phyloP scores from a whole-genome alignment of 2,797 vertebrate species.

The Dallia pectoralis region DNA sequence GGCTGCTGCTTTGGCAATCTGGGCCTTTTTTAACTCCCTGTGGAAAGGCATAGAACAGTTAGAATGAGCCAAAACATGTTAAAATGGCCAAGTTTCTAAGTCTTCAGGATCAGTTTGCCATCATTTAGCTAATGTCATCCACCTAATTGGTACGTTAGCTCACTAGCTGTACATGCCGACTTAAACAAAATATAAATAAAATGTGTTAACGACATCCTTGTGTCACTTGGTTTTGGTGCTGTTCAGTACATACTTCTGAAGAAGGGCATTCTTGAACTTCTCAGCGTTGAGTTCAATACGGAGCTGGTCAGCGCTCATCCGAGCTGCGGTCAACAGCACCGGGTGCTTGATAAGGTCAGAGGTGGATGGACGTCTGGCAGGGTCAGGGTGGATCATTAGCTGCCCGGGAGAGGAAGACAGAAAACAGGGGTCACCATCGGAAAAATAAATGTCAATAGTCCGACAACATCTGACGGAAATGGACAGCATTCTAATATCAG shows the following conservation, averaged over 20 bases:
- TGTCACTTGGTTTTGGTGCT: not conserved
- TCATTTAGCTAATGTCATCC: not conserved
- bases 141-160: not conserved
- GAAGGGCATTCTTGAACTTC: conserved; percentile 95
- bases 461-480: not conserved
- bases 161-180: not conserved
- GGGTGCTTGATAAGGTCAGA: conserved; percentile 87
- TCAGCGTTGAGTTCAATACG: conserved; percentile 94
- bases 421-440: conserved; percentile 20
- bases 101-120: not conserved
- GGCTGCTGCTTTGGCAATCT: conserved; percentile 89
- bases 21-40: conserved; percentile 97
- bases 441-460: not conserved
- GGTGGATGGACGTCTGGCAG: conserved; percentile 85
- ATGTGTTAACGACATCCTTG: not conserved
- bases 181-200: not conserved
- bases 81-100: too few species aligned
- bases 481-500: not conserved
- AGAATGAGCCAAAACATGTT: not conserved
- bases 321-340: conserved; percentile 87
- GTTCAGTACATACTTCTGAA: conserved; percentile 86
- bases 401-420: conserved; percentile 52
- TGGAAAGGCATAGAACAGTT: conserved; percentile 6
- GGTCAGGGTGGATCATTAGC: conserved; percentile 95
- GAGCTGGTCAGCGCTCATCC: conserved; percentile 95